A percentile compares a stretch with the other conserved stretches of the same genome.
Evolutionary conservation across 2,888 invertebrate species (phyloP).

Genomic region (Scaeva pyrastri): DNA sequence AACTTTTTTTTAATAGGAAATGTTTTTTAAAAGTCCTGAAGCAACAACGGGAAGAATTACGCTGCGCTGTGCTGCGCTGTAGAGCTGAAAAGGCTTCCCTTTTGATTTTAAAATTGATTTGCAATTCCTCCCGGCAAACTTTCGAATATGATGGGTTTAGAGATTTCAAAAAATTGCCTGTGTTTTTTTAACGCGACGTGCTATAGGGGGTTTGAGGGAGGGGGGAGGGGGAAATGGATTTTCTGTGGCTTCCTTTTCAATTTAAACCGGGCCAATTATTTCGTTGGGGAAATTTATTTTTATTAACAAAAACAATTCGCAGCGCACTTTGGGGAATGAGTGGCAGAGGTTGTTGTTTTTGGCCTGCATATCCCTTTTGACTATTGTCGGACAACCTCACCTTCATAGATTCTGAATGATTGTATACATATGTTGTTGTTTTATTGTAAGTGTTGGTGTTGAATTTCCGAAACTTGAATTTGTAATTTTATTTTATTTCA

Average conservation of each 20-base stretch:
- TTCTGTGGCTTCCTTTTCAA: neutral
- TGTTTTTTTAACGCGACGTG: neutral
- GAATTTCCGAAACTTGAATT: slow-evolving; percentile 32
- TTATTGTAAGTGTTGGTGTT: neutral
- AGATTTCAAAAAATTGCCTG: neutral
- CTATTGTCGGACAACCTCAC: neutral
- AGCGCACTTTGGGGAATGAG: neutral
- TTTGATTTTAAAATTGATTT: slow-evolving; percentile 53
- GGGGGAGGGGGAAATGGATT: neutral
- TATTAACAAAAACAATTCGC: neutral
- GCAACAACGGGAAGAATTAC: neutral
- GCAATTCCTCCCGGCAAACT: slow-evolving; percentile 35
- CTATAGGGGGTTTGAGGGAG: neutral
- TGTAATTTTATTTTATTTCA: slow-evolving; percentile 45
- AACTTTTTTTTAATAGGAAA: slow-evolving; percentile 26
- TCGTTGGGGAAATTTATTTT: neutral
- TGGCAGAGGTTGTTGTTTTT: neutral
- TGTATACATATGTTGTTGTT: neutral
- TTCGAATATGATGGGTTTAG: neutral
- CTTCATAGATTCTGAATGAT: too few relatives aligned
- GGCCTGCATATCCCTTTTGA: slow-evolving; percentile 9
- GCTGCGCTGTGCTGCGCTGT: too few relatives aligned
- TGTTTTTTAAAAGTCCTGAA: slow-evolving; percentile 13
- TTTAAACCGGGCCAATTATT: slow-evolving; percentile 4
- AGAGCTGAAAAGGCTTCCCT: slow-evolving; percentile 21